These are phyloP conservation scores for Myiagra hebetior DNA, from an alignment of 2,113 vertebrate genomes.

Conservation along the genomic window DNA sequence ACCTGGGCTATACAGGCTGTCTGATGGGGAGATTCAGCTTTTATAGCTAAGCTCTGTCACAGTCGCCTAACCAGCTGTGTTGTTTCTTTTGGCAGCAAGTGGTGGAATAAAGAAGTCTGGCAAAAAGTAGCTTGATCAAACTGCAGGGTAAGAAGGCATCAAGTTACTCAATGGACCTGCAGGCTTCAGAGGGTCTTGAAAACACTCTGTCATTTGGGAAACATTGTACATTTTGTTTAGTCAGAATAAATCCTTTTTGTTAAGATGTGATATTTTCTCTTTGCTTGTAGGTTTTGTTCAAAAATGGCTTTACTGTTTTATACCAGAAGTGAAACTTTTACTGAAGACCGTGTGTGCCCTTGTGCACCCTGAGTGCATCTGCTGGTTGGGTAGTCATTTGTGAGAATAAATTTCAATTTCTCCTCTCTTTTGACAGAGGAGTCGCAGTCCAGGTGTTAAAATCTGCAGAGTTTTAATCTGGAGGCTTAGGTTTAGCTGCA, in stretches of 20 bases:
- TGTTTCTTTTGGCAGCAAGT: conserved; percentile 73
- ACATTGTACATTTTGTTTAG: conserved; percentile 66
- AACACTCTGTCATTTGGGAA: not conserved
- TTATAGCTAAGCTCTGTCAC: not conserved
- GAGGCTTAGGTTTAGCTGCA: not conserved
- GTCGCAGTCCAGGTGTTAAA: not conserved
- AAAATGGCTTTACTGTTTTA: not conserved
- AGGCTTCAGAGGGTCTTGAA: not conserved
- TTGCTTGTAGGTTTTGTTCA: not conserved
- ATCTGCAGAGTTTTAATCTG: not conserved
- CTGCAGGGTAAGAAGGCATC: not conserved
- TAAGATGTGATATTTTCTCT: conserved; percentile 22
- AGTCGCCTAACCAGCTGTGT: not conserved
- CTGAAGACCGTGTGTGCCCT: not conserved
- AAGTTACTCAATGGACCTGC: not conserved
- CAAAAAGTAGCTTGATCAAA: conserved; percentile 80
- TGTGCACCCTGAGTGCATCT: not conserved
- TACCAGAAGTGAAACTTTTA: not conserved
- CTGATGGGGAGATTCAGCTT: not conserved
- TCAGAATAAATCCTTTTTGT: conserved; percentile 64
- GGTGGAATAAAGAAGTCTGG: conserved; percentile 96
- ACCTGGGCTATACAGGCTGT: not conserved
- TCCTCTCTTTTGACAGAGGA: not conserved
- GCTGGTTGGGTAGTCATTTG: not conserved
- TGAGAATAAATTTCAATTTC: not conserved